A percentile compares a stretch with the other conserved stretches of the same genome.
These are phyloP conservation scores for Pachliopta kotzebuea DNA, from an alignment of 2,888 invertebrate species.

Conservation along the genomic window DNA sequence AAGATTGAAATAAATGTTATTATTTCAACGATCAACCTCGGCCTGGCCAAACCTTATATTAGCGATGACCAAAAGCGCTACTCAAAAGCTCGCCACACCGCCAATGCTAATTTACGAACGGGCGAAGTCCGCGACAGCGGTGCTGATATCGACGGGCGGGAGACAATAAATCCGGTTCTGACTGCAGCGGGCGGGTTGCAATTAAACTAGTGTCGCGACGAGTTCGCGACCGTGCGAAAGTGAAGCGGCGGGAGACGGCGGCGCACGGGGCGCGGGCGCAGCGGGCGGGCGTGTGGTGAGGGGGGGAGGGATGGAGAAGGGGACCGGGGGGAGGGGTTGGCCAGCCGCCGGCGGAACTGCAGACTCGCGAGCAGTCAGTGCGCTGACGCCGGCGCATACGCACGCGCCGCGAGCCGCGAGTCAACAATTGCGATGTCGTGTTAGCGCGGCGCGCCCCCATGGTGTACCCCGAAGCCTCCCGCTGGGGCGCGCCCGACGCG, in stretches of 20 bases:
- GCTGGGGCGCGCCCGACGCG: slow-evolving; percentile 82
- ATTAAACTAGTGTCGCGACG: slow-evolving; percentile 78
- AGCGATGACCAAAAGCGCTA: slow-evolving; percentile 10
- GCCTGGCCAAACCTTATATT: background rate
- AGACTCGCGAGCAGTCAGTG: slow-evolving; percentile 54
- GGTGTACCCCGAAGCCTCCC: slow-evolving; percentile 82
- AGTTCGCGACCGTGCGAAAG: slow-evolving; percentile 75
- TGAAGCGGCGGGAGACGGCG: slow-evolving; percentile 55
- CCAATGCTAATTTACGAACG: slow-evolving; percentile 35
- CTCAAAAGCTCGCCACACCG: slow-evolving; percentile 24
- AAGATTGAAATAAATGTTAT: background rate
- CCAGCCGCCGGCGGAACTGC: slow-evolving; percentile 30
- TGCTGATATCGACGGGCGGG: slow-evolving; percentile 62
- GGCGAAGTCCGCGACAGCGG: slow-evolving; percentile 45
- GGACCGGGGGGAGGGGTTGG: slow-evolving; percentile 36
- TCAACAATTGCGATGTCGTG: slow-evolving; percentile 51
- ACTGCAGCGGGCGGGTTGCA: slow-evolving; percentile 66
- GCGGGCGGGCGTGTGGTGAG: slow-evolving; percentile 35
- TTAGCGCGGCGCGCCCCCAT: slow-evolving; percentile 63
- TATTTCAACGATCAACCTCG: background rate
- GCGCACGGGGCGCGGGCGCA: slow-evolving; percentile 35
- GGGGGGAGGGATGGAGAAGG: slow-evolving; percentile 33
- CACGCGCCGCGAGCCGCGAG: slow-evolving; percentile 44
- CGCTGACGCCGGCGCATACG: slow-evolving; percentile 69
- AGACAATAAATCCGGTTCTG: slow-evolving; percentile 77